Evolutionary conservation across 2,113 vertebrate genomes (phyloP).

Genomic region (Nycticryphes semicollaris): DNA sequence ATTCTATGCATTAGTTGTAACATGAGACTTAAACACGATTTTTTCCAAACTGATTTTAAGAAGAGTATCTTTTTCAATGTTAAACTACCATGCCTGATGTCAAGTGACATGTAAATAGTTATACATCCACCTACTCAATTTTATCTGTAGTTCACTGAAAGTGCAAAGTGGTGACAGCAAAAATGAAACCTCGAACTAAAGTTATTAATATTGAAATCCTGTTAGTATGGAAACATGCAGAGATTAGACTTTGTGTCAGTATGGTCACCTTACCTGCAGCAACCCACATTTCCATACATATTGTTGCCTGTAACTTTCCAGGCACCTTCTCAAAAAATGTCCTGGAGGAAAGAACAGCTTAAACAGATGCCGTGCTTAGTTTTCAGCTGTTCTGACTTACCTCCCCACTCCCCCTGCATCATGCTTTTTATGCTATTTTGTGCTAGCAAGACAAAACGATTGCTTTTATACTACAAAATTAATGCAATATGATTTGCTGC

Average conservation of each 20-base stretch:
- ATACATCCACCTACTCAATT: background rate
- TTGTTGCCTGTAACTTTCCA: background rate
- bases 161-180: background rate
- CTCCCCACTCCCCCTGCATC: background rate
- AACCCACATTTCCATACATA: background rate
- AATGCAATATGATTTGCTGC: background rate
- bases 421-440: background rate
- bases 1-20: background rate
- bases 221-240: background rate
- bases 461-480: background rate
- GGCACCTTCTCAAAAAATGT: background rate
- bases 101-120: background rate
- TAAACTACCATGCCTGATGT: background rate
- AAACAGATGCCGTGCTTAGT: accelerated
- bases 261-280: background rate
- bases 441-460: background rate
- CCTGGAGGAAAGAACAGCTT: background rate
- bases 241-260: background rate
- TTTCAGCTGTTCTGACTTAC: background rate
- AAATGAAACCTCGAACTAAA: background rate
- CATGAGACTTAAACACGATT: background rate
- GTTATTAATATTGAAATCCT: background rate
- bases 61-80: background rate
- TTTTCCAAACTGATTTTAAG: background rate
- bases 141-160: background rate